Percentiles rank a stretch among this genome's conserved stretches.
phyloP scores from a whole-genome alignment of 1,140 invertebrate species.

The Rhysida immarginata region DNA sequence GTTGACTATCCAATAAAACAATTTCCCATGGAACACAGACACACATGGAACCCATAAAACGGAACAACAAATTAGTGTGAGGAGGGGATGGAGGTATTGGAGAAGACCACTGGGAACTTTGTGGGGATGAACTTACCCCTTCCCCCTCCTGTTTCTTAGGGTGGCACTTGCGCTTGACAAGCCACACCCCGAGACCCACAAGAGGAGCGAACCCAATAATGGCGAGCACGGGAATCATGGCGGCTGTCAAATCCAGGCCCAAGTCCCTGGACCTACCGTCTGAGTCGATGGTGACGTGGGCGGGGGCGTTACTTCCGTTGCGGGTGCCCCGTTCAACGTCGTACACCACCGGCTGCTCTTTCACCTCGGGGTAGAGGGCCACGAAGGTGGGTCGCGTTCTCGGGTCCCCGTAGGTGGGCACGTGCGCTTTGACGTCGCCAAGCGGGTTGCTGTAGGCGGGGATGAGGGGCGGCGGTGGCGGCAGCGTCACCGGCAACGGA shows the following conservation, averaged over 20 bases:
- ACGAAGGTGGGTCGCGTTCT: not conserved
- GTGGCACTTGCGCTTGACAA: constrained; percentile 16
- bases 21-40: not conserved
- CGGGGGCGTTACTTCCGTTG: too few relatives aligned
- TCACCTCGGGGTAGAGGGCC: not conserved
- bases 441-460: constrained; percentile 12
- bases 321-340: not conserved
- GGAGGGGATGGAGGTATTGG: too few relatives aligned
- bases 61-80: not conserved
- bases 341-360: not conserved
- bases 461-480: constrained; percentile 12
- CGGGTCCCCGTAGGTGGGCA: not conserved
- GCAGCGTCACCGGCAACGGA: constrained; percentile 7
- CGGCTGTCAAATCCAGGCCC: constrained; percentile 15
- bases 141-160: constrained; percentile 18
- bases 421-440: not conserved
- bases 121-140: not conserved
- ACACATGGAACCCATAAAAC: too few relatives aligned
- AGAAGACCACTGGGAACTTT: not conserved
- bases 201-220: constrained; percentile 20
- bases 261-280: constrained; percentile 3
- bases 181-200: constrained; percentile 17
- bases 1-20: too few relatives aligned
- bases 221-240: constrained; percentile 21
- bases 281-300: too few relatives aligned